These are phyloP conservation scores for Pristis pectinata DNA, from an alignment of 2,797 vertebrate genomes.

Conservation along the genomic window DNA sequence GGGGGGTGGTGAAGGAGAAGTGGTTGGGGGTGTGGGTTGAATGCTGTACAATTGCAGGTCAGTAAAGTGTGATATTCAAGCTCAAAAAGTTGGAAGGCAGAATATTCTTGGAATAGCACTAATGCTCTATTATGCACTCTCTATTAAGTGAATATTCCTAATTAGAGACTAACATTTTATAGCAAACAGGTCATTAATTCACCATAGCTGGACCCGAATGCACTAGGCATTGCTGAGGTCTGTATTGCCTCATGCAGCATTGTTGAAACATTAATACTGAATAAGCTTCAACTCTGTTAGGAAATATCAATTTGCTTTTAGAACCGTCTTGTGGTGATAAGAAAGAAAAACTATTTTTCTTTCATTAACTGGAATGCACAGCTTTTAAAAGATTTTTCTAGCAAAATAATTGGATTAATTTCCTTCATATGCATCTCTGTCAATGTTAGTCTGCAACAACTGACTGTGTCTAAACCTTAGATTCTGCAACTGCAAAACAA, in stretches of 20 bases:
- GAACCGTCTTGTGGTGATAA: constrained; percentile 25
- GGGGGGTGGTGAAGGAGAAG: neutral
- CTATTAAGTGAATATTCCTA: constrained; percentile 35
- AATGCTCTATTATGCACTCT: neutral
- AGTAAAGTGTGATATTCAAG: neutral
- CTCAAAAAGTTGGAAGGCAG: neutral
- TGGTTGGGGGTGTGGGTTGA: neutral
- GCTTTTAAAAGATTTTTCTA: constrained; percentile 38
- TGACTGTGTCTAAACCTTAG: neutral
- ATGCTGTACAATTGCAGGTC: neutral
- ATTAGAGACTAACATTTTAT: constrained; percentile 32
- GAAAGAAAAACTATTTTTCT: constrained; percentile 37
- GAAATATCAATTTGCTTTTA: constrained; percentile 38
- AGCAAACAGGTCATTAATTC: constrained; percentile 36
- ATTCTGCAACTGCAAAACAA: neutral
- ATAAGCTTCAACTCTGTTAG: constrained; percentile 33
- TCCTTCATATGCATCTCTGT: constrained; percentile 32
- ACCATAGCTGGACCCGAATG: neutral
- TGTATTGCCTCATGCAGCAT: constrained; percentile 29
- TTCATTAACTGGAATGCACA: constrained; percentile 31
- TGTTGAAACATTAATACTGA: constrained; percentile 35
- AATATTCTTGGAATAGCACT: neutral
- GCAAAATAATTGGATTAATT: constrained; percentile 38
- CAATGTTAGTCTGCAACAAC: constrained; percentile 17
- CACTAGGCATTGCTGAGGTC: constrained; percentile 19